Evolutionary conservation across 2,797 vertebrate species (phyloP).

Genomic region (Falco novaeseelandiae): DNA sequence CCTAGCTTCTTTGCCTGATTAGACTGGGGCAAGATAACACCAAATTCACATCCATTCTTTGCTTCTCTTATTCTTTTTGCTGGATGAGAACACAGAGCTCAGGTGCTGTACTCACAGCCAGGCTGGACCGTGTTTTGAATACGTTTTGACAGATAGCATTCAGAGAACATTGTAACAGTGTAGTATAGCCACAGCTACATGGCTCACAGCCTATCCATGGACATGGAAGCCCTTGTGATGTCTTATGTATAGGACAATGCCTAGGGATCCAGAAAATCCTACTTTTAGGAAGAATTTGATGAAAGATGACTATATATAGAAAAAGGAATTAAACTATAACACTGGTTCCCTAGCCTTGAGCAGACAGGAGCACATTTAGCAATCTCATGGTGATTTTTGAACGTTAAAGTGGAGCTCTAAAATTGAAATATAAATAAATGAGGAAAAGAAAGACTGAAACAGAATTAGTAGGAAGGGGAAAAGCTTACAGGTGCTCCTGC

Average conservation of each 20-base stretch:
- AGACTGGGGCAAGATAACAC: background rate
- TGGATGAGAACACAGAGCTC: background rate
- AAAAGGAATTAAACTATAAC: background rate
- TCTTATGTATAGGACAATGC: background rate
- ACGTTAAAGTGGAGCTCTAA: background rate
- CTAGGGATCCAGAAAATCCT: background rate
- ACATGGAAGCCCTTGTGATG: background rate
- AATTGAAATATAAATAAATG: background rate
- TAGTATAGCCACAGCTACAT: background rate
- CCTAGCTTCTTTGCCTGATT: background rate
- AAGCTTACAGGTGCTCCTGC: background rate
- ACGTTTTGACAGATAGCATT: background rate
- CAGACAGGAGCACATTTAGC: background rate
- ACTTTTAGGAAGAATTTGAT: background rate
- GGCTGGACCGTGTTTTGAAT: background rate
- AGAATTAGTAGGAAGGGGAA: background rate
- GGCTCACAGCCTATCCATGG: background rate
- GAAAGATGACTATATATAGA: background rate
- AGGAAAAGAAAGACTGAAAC: background rate
- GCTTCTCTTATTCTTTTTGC: background rate
- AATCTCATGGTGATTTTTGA: background rate
- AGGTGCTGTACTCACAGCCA: background rate
- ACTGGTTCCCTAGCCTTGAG: background rate
- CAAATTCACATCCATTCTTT: background rate
- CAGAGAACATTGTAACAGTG: background rate